phyloP scores from a whole-genome alignment of 2,888 invertebrate species.

The Parascotia fuliginaria region DNA sequence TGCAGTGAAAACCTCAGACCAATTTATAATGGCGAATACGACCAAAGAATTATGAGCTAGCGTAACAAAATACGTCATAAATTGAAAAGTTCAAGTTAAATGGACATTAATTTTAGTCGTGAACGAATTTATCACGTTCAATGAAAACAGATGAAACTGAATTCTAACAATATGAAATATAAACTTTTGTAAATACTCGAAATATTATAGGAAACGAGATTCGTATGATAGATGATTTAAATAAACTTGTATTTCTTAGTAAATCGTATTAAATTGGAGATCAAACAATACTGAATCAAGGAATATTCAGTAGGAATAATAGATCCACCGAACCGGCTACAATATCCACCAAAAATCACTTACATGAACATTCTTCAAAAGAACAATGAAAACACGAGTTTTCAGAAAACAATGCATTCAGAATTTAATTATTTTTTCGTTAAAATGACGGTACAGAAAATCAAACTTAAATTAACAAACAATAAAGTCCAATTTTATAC shows the following conservation, averaged over 20 bases:
- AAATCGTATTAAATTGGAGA: slow-evolving; percentile 3
- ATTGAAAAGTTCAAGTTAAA: not conserved
- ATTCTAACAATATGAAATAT: slow-evolving; percentile 8
- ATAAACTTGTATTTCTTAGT: slow-evolving; percentile 6
- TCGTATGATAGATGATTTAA: not conserved
- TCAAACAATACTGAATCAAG: not conserved
- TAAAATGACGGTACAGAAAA: slow-evolving; percentile 7
- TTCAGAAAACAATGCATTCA: slow-evolving; percentile 8
- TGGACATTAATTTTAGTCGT: slow-evolving; percentile 4
- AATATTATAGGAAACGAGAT: not conserved
- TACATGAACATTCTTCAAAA: not conserved
- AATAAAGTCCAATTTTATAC: slow-evolving; percentile 28
- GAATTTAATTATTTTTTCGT: slow-evolving; percentile 6
- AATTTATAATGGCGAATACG: not conserved
- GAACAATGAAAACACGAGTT: not conserved
- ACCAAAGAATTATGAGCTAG: not conserved
- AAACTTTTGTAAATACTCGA: slow-evolving; percentile 2
- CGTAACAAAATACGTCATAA: not conserved
- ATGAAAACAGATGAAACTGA: not conserved
- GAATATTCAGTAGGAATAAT: not conserved
- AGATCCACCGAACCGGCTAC: slow-evolving; percentile 1
- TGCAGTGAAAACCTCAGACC: not conserved
- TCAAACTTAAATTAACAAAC: slow-evolving; percentile 3
- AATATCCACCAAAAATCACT: not conserved
- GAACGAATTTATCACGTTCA: not conserved